Percentiles rank a stretch among this genome's conserved stretches.
Evolutionary conservation across 2,888 invertebrate genomes (phyloP).

Genomic region (Callimorpha dominula): DNA sequence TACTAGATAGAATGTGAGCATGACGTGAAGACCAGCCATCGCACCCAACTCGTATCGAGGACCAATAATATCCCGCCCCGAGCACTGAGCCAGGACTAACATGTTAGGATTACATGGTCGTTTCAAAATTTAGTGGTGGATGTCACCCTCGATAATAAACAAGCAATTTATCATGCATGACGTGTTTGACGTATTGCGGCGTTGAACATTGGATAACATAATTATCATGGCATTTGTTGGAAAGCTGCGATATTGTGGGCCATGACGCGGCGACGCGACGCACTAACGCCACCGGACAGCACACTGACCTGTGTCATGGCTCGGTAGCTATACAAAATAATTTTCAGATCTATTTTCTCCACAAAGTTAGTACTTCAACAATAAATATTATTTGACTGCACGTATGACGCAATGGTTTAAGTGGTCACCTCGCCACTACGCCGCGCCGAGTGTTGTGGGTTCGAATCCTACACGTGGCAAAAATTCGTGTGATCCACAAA

Average conservation of each 20-base stretch:
- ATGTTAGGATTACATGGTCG: background rate
- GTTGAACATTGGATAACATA: background rate
- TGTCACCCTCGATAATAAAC: background rate
- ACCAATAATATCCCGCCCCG: background rate
- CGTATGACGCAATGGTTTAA: too few species aligned
- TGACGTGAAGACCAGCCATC: background rate
- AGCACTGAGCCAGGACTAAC: background rate
- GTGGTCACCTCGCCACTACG: too few species aligned
- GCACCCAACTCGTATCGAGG: background rate
- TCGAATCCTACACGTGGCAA: too few species aligned
- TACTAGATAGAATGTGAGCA: too few species aligned
- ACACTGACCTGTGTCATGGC: too few species aligned
- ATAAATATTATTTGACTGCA: too few species aligned
- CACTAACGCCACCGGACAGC: too few species aligned
- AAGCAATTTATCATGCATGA: background rate
- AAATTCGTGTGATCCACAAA: too few species aligned
- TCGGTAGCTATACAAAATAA: too few species aligned
- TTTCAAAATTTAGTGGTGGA: background rate
- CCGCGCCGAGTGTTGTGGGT: too few species aligned
- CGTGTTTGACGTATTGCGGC: background rate
- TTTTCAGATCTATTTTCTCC: too few species aligned
- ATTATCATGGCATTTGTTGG: background rate
- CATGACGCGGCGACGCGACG: background rate
- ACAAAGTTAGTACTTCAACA: too few species aligned
- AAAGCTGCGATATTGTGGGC: background rate